These are phyloP conservation scores for Atta colombica DNA, from an alignment of 1,140 invertebrate genomes.

Conservation along the genomic window DNA sequence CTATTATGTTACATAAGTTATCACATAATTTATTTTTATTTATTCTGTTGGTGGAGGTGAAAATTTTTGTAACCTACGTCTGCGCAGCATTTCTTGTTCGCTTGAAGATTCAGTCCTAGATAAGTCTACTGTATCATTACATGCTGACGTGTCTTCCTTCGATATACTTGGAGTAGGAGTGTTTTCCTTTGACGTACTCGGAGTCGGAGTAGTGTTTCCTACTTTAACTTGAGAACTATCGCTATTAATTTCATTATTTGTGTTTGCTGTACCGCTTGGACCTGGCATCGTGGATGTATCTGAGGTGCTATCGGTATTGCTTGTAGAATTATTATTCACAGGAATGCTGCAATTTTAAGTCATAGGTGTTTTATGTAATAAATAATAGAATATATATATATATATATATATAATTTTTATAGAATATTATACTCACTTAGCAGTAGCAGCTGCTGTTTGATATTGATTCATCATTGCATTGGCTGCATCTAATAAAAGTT, in stretches of 20 bases:
- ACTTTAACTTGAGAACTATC: slow-evolving; percentile 42
- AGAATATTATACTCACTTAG: slow-evolving; percentile 78
- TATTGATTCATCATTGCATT: slow-evolving; percentile 86
- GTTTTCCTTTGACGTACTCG: slow-evolving; percentile 58
- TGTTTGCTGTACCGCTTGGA: slow-evolving; percentile 13
- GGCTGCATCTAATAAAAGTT: slow-evolving; percentile 84
- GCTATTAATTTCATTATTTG: background rate
- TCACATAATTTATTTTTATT: slow-evolving; percentile 69
- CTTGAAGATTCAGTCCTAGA: slow-evolving; percentile 75
- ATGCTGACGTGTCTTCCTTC: slow-evolving; percentile 57
- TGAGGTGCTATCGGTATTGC: slow-evolving; percentile 25
- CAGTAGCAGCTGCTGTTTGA: slow-evolving; percentile 82
- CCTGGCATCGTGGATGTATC: slow-evolving; percentile 56
- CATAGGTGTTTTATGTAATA: background rate
- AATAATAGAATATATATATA: slow-evolving; percentile 14
- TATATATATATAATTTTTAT: background rate
- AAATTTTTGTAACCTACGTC: slow-evolving; percentile 91
- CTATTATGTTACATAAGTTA: slow-evolving; percentile 74
- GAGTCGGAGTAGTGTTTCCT: slow-evolving; percentile 51
- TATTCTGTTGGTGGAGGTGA: slow-evolving; percentile 66
- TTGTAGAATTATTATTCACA: slow-evolving; percentile 67
- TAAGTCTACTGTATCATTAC: slow-evolving; percentile 66
- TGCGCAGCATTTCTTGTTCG: slow-evolving; percentile 88
- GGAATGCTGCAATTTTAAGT: slow-evolving; percentile 78
- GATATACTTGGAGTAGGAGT: slow-evolving; percentile 57